Percentiles rank a stretch among this genome's conserved stretches.
Conservation (phyloP, 2,797 vertebrate genomes). For the Hyperoplus lanceolatus region DNA sequence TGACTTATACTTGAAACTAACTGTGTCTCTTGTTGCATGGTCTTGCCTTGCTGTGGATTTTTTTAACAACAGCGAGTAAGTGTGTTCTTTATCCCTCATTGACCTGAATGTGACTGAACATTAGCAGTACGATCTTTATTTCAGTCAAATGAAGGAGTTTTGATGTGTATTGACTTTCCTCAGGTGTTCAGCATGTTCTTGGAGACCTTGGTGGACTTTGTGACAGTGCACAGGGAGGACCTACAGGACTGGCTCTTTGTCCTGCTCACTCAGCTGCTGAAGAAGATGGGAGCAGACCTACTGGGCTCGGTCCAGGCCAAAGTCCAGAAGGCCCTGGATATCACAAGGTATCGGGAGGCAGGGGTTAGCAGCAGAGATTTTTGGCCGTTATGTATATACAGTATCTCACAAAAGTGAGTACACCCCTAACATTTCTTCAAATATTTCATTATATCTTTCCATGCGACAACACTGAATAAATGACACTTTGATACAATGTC, state of each 20-base stretch:
- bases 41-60: slow-evolving; percentile 93
- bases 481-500: no score
- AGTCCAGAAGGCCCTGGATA: slow-evolving; percentile 95
- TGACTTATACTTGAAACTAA: slow-evolving; percentile 69
- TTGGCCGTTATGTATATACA: neutral
- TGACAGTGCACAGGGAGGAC: slow-evolving; percentile 95
- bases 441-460: no score
- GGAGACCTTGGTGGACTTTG: slow-evolving; percentile 97
- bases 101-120: neutral
- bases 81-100: slow-evolving; percentile 67
- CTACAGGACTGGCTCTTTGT: slow-evolving; percentile 98
- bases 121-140: neutral
- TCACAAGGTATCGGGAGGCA: slow-evolving; percentile 88
- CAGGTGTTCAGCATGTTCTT: slow-evolving; percentile 99
- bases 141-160: neutral
- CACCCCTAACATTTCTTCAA: no score
- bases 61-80: slow-evolving; percentile 98
- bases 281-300: slow-evolving; percentile 98
- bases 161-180: neutral
- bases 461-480: no score
- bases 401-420: no score
- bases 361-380: neutral
- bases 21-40: slow-evolving; percentile 93
- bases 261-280: slow-evolving; percentile 95
- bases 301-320: slow-evolving; percentile 97